Conservation (phyloP, 2,888 invertebrate genomes). For the Andrena bicolor region DNA sequence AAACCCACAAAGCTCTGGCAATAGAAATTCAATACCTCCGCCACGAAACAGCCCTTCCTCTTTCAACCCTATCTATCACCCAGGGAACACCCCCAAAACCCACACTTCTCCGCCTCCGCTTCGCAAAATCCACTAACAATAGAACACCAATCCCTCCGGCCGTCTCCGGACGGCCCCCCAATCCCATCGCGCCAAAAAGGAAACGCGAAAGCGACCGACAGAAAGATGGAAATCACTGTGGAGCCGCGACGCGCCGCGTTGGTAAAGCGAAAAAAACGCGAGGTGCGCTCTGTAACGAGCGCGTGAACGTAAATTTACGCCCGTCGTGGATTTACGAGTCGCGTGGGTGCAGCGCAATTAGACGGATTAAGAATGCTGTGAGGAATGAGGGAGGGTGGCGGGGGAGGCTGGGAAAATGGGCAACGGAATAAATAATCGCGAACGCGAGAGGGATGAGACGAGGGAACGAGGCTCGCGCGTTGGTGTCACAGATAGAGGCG, state of each 20-base stretch:
- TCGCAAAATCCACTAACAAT: too few relatives aligned
- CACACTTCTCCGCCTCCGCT: too few relatives aligned
- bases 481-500: neutral
- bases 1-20: too few relatives aligned
- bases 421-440: conserved; percentile 33
- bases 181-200: too few relatives aligned
- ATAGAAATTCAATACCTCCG: too few relatives aligned
- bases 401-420: conserved; percentile 16
- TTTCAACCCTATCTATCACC: too few relatives aligned
- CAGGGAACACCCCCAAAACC: too few relatives aligned
- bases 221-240: neutral
- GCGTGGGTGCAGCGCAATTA: conserved; percentile 21
- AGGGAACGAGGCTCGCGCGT: neutral
- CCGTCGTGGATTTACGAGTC: conserved; percentile 26
- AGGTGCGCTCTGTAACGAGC: conserved; percentile 13
- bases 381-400: neutral
- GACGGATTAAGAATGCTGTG: conserved; percentile 31
- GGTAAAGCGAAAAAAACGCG: conserved; percentile 1
- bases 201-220: neutral
- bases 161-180: too few relatives aligned
- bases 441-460: neutral
- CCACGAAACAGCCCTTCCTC: too few relatives aligned
- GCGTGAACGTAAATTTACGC: conserved; percentile 26
- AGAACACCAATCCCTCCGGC: too few relatives aligned
- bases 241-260: neutral